A percentile compares a stretch with the other conserved stretches of the same genome.
Evolutionary conservation across 2,113 vertebrate genomes (phyloP).

Genomic region (Eulacestoma nigropectus): DNA sequence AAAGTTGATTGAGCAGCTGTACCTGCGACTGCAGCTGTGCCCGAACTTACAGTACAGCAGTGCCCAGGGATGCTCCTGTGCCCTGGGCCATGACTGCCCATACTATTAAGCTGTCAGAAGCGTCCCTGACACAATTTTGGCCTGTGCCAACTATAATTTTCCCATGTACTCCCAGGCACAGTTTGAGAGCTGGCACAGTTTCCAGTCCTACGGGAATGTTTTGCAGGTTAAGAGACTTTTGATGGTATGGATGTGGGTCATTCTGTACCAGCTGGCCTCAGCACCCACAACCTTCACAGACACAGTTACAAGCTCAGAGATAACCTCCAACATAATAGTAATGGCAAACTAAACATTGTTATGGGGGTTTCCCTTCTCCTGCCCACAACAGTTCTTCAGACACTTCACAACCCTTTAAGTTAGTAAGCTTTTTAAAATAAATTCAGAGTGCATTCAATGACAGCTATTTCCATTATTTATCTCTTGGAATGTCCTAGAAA

Average conservation of each 20-base stretch:
- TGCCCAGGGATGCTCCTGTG: background rate
- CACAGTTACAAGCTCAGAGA: background rate
- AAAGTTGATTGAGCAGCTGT: background rate
- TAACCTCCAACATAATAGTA: background rate
- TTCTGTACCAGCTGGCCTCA: background rate
- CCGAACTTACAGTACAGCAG: background rate
- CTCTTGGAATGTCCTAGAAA: background rate
- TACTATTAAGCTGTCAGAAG: constrained; percentile 10
- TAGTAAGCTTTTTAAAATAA: background rate
- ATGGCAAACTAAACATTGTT: background rate
- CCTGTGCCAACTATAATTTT: background rate
- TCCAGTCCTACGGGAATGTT: constrained; percentile 6
- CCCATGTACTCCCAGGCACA: background rate
- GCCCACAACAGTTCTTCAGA: background rate
- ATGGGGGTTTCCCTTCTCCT: no score
- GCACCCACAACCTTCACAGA: background rate
- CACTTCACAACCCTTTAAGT: background rate
- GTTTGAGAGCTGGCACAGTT: background rate
- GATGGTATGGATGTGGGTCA: constrained; percentile 34
- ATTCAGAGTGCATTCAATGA: background rate
- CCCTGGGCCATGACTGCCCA: background rate
- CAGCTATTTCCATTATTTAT: background rate
- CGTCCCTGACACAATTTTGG: background rate
- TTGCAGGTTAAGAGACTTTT: constrained; percentile 33
- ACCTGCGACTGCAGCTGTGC: background rate